Base-by-base conservation (phyloP, 2,113 vertebrate genomes). In the Nibea coibor region DNA sequence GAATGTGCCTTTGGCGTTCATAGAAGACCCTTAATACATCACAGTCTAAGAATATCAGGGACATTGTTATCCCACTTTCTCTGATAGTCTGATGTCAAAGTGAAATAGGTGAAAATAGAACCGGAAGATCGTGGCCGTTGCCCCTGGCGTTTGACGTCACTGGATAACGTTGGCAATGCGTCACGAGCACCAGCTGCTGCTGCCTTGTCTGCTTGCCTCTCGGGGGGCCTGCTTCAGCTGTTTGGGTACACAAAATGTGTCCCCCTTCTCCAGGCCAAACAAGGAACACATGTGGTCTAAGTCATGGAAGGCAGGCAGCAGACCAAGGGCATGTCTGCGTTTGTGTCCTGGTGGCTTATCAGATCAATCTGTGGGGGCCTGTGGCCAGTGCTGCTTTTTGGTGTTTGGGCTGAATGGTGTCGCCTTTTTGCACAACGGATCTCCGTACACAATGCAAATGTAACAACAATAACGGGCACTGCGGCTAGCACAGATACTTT, bases 151-250 rank as follows among this genome's bases (percentile, higher is more conserved):
- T 92, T 90, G 87, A 93, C 84, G 80, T 93, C 91, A 92, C 75
- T 22, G 47, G 62, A 78, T 81, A 85, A 80, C 72, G 80, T 74
- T 73, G 81, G 80, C 74, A 80, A 82, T 88, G 92, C 82, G 86
- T 94, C 93, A 94, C 61, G 53, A 75, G 86, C 82, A 88, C 91
- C 92, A 93, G 90, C 92, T 92, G 94, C 87, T 87, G 87, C 74
- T 48, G 84, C 85, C 82, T 86, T 71, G 77, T 84, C 74, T 70
- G 66, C 73, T 69, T 64, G 47, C 73, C 91, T 91, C 90, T 82
- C 45, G 10, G 85, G 90, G 88, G 90, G 84, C 47, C 86, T 53
- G 74, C 86, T 89, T 94, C 87, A 93, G 90, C 92, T 94, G 92
- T 92, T 86, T 93, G 70, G 78, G 83, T 87, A 84, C 74, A 84